Base-by-base conservation (phyloP, 1,140 invertebrate genomes). In the Rhizoglyphus robini region DNA sequence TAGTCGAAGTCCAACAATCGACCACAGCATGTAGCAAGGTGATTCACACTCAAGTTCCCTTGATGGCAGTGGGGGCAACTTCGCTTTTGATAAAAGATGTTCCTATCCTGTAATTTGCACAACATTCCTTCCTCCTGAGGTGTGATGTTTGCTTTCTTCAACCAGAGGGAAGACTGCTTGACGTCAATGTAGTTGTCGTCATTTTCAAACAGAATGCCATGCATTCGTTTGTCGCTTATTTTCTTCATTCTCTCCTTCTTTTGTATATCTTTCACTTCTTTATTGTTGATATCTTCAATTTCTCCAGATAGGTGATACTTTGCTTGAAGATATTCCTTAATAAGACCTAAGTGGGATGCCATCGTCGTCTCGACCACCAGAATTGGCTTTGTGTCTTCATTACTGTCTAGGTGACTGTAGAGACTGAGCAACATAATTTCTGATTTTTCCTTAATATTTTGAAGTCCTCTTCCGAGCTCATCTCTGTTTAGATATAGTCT, bases 81-180 rank as follows among this genome's bases (percentile, higher is more conserved):
- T 20, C 5, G 47, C 5, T 20, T 20, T 4, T 5, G 5, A 49
- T 20, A 49, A 20, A 11, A 49, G 15, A 49, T 11, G 25, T 49
- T 49, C 47, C 47, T 49, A 49, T 49, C 47, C n/a, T 49, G 47
- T 11, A 49, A 23, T 20, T 49, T 49, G n/a, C 47, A 49, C n/a
- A 49, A 20, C 47, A 49, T 49, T 4, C 5, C 47, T 20, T 49
- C 47, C n/a, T 49, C 47, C n/a, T 49, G 48, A 1, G 48, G 48
- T 13, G 3, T 2, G 13, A 51, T 51, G 29, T 51, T 51, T 4
- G 20, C 48, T 51, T 51, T 51, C 29, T 23, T 3, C 3, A 51
- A 23, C 48, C 48, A 51, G 20, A 51, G 13, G 1, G 48, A 51
- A 25, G 48, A 51, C 20, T 51, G 48, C 29, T 51, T 51, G 13